Evolutionary conservation across 1,140 invertebrate species (phyloP).

Genomic region (Hormaphis cornu): DNA sequence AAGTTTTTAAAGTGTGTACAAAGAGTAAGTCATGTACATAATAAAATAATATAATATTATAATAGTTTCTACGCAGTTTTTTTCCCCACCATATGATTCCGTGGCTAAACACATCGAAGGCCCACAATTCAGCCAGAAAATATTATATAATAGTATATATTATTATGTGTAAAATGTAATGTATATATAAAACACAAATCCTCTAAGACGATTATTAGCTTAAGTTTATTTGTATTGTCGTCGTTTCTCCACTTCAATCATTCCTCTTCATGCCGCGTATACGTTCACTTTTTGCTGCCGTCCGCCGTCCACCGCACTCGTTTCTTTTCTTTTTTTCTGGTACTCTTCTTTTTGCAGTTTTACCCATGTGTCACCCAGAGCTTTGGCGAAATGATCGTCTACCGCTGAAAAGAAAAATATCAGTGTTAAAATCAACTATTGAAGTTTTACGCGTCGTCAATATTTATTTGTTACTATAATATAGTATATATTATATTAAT

Average conservation of each 20-base stretch:
- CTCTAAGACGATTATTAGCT: not conserved
- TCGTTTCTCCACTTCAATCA: not conserved
- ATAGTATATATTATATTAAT: too few species aligned
- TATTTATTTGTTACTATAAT: too few species aligned
- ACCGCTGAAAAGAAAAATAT: conserved; percentile 49
- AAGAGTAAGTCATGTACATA: conserved; percentile 18
- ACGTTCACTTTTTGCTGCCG: conserved; percentile 8
- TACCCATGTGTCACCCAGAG: conserved; percentile 85
- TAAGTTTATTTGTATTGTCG: too few species aligned
- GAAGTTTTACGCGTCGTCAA: too few species aligned
- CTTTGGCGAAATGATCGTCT: conserved; percentile 94
- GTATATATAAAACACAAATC: not conserved
- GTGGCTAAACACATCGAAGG: not conserved
- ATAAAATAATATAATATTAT: too few species aligned
- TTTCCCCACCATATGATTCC: not conserved
- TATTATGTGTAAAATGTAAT: too few species aligned
- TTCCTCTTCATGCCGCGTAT: not conserved
- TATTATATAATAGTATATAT: too few species aligned
- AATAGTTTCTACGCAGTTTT: not conserved
- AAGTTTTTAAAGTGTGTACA: not conserved
- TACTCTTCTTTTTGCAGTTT: conserved; percentile 52
- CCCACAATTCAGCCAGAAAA: not conserved
- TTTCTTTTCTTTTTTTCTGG: conserved; percentile 28
- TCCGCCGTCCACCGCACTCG: not conserved
- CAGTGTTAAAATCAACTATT: not conserved